Evolutionary conservation across 2,797 vertebrate genomes (phyloP).

Genomic region (Danio tinwini): DNA sequence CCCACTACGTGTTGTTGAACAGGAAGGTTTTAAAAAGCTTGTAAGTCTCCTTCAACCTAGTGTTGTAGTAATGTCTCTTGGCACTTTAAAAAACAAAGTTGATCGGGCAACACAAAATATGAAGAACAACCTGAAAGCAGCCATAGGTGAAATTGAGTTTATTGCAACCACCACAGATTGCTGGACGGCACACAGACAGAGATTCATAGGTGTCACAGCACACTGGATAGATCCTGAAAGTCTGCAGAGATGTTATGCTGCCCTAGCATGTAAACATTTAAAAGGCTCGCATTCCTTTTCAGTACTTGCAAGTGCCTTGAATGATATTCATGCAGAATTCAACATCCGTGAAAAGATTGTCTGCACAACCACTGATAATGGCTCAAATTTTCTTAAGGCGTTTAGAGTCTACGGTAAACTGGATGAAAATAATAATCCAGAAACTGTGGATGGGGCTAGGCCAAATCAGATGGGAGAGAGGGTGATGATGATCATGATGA

Average conservation of each 20-base stretch:
- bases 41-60: conserved; percentile 2
- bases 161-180: no score
- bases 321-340: neutral
- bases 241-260: conserved; percentile 9
- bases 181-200: no score
- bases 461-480: neutral
- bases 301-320: neutral
- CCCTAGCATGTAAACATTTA: neutral
- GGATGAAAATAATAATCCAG: conserved; percentile 39
- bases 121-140: no score
- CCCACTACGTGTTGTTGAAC: conserved; percentile 17
- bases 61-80: neutral
- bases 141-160: no score
- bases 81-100: neutral
- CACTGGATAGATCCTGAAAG: no score
- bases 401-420: neutral
- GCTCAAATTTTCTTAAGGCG: neutral
- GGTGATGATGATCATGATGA: conserved; percentile 38
- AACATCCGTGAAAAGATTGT: no score
- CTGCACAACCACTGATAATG: no score
- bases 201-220: no score
- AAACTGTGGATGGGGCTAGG: neutral
- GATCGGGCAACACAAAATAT: no score
- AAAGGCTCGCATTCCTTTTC: conserved; percentile 4
- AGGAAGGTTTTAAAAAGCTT: conserved; percentile 4